These are phyloP conservation scores for Petrolisthes manimaculis DNA, from an alignment of 2,888 invertebrate species.

Conservation along the genomic window DNA sequence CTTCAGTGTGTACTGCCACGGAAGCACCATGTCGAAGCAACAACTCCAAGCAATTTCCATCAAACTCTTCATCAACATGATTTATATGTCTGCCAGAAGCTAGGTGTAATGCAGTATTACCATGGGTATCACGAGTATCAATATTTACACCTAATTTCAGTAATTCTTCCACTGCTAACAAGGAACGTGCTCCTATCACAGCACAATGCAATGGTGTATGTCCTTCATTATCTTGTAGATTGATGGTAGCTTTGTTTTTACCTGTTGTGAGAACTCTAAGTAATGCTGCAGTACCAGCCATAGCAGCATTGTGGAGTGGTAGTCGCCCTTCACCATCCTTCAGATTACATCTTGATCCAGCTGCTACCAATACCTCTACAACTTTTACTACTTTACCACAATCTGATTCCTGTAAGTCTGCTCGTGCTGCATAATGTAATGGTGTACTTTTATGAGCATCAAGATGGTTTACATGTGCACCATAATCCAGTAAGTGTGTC, in stretches of 20 bases:
- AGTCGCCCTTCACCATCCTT: constrained; percentile 71
- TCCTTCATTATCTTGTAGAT: constrained; percentile 80
- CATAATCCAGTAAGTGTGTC: constrained; percentile 26
- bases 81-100: constrained; percentile 74
- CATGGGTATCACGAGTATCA: constrained; percentile 78
- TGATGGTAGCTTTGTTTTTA: constrained; percentile 75
- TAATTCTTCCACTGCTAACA: constrained; percentile 79
- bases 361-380: constrained; percentile 79
- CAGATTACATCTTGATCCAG: constrained; percentile 84
- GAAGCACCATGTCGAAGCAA: constrained; percentile 54
- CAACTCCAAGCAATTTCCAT: constrained; percentile 56
- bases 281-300: constrained; percentile 49
- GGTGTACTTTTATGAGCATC: constrained; percentile 50
- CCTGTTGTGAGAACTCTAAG: constrained; percentile 40
- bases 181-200: constrained; percentile 80
- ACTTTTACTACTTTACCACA: constrained; percentile 82
- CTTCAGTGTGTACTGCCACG: constrained; percentile 43
- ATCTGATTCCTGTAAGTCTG: constrained; percentile 85
- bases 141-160: constrained; percentile 57
- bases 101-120: constrained; percentile 85
- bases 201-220: constrained; percentile 84
- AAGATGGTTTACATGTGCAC: constrained; percentile 30
- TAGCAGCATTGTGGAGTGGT: constrained; percentile 58
- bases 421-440: constrained; percentile 51
- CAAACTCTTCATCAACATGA: constrained; percentile 60